Conservation (phyloP, 1,140 invertebrate genomes). For the Ptiloglossa arizonensis region DNA sequence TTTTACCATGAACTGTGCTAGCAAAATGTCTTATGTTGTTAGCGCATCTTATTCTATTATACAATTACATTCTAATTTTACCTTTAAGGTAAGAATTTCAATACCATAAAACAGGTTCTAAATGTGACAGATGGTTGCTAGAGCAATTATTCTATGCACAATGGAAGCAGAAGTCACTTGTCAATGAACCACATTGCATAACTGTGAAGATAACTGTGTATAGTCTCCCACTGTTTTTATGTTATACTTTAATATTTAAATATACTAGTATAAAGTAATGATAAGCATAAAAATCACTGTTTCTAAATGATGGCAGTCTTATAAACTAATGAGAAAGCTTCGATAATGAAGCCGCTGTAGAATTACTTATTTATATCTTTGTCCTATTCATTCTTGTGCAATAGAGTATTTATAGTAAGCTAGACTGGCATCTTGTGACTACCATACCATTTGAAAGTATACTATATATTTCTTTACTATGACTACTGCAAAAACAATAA, state of each 20-base stretch:
- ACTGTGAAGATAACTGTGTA: constrained; percentile 17
- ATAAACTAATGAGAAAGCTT: constrained; percentile 43
- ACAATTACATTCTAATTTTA: constrained; percentile 57
- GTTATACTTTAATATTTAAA: constrained; percentile 27
- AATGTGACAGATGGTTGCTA: constrained; percentile 51
- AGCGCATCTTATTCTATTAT: neutral
- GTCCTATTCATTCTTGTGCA: constrained; percentile 78
- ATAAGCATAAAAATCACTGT: constrained; percentile 28
- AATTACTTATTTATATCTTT: constrained; percentile 78
- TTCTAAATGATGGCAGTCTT: constrained; percentile 12
- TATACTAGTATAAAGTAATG: constrained; percentile 21
- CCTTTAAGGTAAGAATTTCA: constrained; percentile 38
- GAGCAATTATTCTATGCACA: constrained; percentile 49
- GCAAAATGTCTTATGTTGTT: constrained; percentile 16
- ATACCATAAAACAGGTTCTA: constrained; percentile 40
- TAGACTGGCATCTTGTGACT: constrained; percentile 60
- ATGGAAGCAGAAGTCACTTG: constrained; percentile 36
- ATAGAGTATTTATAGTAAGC: constrained; percentile 74
- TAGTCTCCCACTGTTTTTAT: constrained; percentile 30
- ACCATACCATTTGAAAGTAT: constrained; percentile 46
- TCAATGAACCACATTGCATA: constrained; percentile 55
- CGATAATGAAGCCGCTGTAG: constrained; percentile 53
- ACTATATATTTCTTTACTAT: constrained; percentile 22
- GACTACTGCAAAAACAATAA: neutral
- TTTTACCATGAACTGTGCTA: neutral